A percentile compares a stretch with the other conserved stretches of the same genome.
Conservation (phyloP, 2,113 vertebrate genomes). For the Collichthys lucidus region DNA sequence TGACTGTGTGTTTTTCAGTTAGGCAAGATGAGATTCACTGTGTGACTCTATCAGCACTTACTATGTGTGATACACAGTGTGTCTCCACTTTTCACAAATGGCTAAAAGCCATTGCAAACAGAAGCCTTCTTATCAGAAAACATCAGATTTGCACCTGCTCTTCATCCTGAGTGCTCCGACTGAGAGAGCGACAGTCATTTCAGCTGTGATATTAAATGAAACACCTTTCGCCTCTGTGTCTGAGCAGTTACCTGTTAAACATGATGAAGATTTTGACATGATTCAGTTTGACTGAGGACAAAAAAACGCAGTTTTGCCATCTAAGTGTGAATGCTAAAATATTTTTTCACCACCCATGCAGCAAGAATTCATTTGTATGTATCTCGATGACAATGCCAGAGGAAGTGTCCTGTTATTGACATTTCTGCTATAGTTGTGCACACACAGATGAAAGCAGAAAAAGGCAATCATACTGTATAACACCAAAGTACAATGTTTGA, state of each 20-base stretch:
- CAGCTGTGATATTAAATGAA: slow-evolving; percentile 24
- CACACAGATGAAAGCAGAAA: neutral
- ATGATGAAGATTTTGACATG: neutral
- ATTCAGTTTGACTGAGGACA: neutral
- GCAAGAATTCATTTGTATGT: neutral
- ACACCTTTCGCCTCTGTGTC: neutral
- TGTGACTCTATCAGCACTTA: slow-evolving; percentile 33
- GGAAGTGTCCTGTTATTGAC: neutral
- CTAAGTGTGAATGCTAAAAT: neutral
- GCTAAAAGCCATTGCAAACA: slow-evolving; percentile 7
- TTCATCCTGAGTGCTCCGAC: slow-evolving; percentile 3
- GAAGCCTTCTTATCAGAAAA: slow-evolving; percentile 25
- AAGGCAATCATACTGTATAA: neutral
- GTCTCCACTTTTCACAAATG: slow-evolving; percentile 34
- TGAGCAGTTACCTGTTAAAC: neutral
- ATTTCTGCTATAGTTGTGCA: neutral
- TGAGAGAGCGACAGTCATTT: neutral
- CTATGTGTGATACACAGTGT: slow-evolving; percentile 4
- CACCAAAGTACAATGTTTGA: neutral
- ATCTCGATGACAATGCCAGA: neutral
- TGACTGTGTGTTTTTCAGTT: slow-evolving; percentile 40
- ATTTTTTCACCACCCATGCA: neutral
- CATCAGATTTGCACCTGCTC: slow-evolving; percentile 38
- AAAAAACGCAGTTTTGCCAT: neutral
- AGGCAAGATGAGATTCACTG: slow-evolving; percentile 21